Evolutionary conservation across 2,888 invertebrate genomes (phyloP).

Genomic region (Tineola bisselliella): DNA sequence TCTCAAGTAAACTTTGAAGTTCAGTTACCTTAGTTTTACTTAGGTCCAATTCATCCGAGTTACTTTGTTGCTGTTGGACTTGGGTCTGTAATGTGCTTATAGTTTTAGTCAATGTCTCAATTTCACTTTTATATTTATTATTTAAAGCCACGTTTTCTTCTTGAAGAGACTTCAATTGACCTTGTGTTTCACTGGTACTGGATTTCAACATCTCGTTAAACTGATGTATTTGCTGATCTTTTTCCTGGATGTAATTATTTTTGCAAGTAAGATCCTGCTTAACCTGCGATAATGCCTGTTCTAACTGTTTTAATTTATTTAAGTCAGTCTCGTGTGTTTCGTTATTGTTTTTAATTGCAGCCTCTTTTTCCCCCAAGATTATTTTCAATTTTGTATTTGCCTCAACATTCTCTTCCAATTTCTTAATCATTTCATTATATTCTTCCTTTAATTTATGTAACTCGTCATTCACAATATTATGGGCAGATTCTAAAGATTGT

Average conservation of each 20-base stretch:
- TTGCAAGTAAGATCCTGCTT: constrained; percentile 35
- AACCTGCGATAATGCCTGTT: constrained; percentile 36
- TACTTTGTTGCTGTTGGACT: constrained; percentile 40
- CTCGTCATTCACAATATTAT: constrained; percentile 31
- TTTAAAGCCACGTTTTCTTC: constrained; percentile 42
- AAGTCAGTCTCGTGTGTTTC: constrained; percentile 35
- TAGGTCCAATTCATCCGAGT: constrained; percentile 38
- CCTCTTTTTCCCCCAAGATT: constrained; percentile 40
- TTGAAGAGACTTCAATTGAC: constrained; percentile 38
- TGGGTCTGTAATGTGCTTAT: constrained; percentile 39
- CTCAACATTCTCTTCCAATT: constrained; percentile 34
- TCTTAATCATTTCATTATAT: constrained; percentile 30
- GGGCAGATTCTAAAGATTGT: constrained; percentile 36
- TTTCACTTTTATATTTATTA: constrained; percentile 40
- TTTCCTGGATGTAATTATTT: constrained; percentile 34
- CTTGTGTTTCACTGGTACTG: constrained; percentile 39
- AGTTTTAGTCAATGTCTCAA: constrained; percentile 45
- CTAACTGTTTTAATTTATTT: constrained; percentile 32
- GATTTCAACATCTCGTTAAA: constrained; percentile 36
- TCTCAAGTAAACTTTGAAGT: constrained; percentile 43
- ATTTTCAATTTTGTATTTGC: constrained; percentile 32
- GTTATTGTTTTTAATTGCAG: constrained; percentile 35
- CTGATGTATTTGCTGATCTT: constrained; percentile 33
- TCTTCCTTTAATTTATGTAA: constrained; percentile 35
- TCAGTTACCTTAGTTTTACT: constrained; percentile 48